Evolutionary conservation across 2,113 vertebrate genomes (phyloP).

Genomic region (Dasyurus viverrinus): DNA sequence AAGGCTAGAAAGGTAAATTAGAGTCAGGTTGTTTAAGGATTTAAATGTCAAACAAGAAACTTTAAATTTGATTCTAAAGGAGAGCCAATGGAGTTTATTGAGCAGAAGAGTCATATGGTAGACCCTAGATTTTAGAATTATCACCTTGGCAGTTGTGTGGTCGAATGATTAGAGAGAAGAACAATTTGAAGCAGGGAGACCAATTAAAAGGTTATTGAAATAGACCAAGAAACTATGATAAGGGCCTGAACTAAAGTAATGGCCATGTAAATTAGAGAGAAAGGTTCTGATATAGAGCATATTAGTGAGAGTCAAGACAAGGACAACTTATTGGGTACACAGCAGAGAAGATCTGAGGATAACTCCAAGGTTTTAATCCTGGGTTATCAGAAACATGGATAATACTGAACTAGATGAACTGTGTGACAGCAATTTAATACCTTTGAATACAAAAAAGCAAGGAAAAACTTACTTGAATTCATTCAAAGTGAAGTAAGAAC

Average conservation of each 20-base stretch:
- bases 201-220: neutral
- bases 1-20: neutral
- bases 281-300: neutral
- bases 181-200: neutral
- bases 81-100: neutral
- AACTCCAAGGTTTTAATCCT: neutral
- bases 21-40: neutral
- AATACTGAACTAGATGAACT: neutral
- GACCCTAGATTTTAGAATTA: neutral
- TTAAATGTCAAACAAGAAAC: neutral
- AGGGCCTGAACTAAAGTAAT: neutral
- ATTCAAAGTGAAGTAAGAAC: neutral
- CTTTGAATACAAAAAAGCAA: neutral
- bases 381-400: neutral
- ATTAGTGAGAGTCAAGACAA: neutral
- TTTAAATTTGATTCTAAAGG: neutral
- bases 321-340: neutral
- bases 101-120: neutral
- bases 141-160: neutral
- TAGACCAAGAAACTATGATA: neutral
- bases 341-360: neutral
- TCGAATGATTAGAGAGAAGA: neutral
- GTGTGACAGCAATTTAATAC: neutral
- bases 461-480: neutral
- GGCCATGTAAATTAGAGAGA: neutral